phyloP scores from a whole-genome alignment of 2,888 invertebrate genomes.

The Emmelina monodactyla region DNA sequence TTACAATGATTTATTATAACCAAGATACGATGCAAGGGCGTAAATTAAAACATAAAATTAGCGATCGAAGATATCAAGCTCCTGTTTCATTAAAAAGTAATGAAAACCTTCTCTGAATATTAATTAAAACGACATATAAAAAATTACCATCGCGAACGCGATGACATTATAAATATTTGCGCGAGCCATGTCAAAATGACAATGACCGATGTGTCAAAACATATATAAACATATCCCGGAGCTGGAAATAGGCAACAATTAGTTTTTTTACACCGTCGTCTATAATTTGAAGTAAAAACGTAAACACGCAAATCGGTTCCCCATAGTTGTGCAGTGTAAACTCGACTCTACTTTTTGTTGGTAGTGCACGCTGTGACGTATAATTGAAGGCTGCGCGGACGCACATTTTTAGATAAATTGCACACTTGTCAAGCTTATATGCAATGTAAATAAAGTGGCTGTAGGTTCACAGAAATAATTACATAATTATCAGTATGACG shows the following conservation, averaged over 20 bases:
- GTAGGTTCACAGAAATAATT: neutral
- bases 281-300: too few relatives aligned
- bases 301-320: too few relatives aligned
- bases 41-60: conserved; percentile 51
- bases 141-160: too few relatives aligned
- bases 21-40: conserved; percentile 27
- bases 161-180: too few relatives aligned
- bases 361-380: too few relatives aligned
- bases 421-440: neutral
- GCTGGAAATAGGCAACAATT: too few relatives aligned
- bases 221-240: too few relatives aligned
- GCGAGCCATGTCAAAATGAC: too few relatives aligned
- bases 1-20: conserved; percentile 33
- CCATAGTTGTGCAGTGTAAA: too few relatives aligned
- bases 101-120: conserved; percentile 43
- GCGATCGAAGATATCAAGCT: conserved; percentile 39
- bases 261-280: too few relatives aligned
- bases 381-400: neutral
- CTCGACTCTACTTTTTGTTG: too few relatives aligned
- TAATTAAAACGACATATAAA: conserved; percentile 36
- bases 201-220: too few relatives aligned
- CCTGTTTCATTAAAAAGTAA: conserved; percentile 47
- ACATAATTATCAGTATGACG: neutral
- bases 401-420: conserved; percentile 1
- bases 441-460: neutral